Evolutionary conservation across 2,113 vertebrate species (phyloP).

Genomic region (Xiphias gladius): DNA sequence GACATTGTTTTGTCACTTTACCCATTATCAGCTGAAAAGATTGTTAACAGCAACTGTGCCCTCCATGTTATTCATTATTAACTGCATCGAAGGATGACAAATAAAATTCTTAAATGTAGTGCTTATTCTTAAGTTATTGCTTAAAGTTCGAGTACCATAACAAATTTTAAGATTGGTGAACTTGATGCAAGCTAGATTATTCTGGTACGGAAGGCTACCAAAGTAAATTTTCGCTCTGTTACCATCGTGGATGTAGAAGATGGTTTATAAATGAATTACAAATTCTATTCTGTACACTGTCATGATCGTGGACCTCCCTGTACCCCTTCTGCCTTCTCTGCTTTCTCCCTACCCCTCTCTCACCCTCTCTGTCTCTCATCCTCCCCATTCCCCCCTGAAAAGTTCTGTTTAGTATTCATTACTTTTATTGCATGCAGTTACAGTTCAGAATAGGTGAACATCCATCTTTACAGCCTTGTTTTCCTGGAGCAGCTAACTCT

Average conservation of each 20-base stretch:
- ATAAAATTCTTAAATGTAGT: not conserved
- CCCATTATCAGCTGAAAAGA: not conserved
- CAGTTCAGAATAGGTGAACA: constrained; percentile 46
- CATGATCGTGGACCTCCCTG: not conserved
- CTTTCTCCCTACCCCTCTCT: not conserved
- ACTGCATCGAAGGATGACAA: not conserved
- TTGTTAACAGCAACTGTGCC: not conserved
- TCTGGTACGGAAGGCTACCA: not conserved
- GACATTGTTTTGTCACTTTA: not conserved
- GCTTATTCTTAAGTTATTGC: too few species aligned
- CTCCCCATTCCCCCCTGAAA: not conserved
- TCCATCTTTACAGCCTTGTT: constrained; percentile 50
- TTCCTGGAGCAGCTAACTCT: constrained; percentile 42
- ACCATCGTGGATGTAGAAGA: not conserved
- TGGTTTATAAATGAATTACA: constrained; percentile 6
- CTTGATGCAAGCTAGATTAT: not conserved
- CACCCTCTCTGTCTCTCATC: not conserved
- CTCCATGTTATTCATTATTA: not conserved
- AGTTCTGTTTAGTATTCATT: constrained; percentile 47
- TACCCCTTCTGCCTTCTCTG: not conserved
- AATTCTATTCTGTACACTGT: not conserved
- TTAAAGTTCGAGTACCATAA: not conserved
- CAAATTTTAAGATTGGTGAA: not conserved
- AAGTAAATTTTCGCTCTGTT: not conserved
- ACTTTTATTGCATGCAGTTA: constrained; percentile 49